phyloP scores from a whole-genome alignment of 2,888 invertebrate species.

The Stegana nigrithorax region DNA sequence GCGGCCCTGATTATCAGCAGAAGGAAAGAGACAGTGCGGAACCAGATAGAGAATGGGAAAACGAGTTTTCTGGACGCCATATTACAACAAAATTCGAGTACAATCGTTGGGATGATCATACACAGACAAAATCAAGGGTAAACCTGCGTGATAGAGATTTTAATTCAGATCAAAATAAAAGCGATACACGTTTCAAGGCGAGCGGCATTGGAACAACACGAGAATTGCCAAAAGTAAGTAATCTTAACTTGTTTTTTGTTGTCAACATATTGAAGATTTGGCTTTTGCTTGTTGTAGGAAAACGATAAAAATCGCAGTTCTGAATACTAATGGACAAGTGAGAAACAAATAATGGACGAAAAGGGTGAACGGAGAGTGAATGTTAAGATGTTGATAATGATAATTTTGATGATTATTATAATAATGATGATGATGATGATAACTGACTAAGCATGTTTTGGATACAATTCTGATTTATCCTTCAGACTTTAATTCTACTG shows the following conservation, averaged over 20 bases:
- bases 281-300: conserved; percentile 42
- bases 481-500: too few relatives aligned
- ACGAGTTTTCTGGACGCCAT: conserved; percentile 52
- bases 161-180: conserved; percentile 53
- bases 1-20: conserved; percentile 32
- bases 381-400: too few relatives aligned
- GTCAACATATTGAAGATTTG: neutral
- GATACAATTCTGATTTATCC: conserved; percentile 8
- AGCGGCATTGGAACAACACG: conserved; percentile 42
- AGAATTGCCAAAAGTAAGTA: conserved; percentile 56
- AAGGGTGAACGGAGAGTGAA: too few relatives aligned
- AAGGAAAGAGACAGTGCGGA: conserved; percentile 51
- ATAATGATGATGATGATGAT: conserved; percentile 26
- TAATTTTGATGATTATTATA: too few relatives aligned
- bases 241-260: conserved; percentile 1
- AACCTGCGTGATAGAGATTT: conserved; percentile 54
- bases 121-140: conserved; percentile 36
- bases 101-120: conserved; percentile 52
- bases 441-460: conserved; percentile 11
- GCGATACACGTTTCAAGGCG: conserved; percentile 50
- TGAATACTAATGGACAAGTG: conserved; percentile 54
- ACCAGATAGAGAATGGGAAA: conserved; percentile 47
- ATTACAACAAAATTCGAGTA: conserved; percentile 45
- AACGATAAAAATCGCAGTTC: conserved; percentile 57
- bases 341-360: too few relatives aligned